These are phyloP conservation scores for Eupithecia vulgata DNA, from an alignment of 2,888 invertebrate species.

Conservation along the genomic window DNA sequence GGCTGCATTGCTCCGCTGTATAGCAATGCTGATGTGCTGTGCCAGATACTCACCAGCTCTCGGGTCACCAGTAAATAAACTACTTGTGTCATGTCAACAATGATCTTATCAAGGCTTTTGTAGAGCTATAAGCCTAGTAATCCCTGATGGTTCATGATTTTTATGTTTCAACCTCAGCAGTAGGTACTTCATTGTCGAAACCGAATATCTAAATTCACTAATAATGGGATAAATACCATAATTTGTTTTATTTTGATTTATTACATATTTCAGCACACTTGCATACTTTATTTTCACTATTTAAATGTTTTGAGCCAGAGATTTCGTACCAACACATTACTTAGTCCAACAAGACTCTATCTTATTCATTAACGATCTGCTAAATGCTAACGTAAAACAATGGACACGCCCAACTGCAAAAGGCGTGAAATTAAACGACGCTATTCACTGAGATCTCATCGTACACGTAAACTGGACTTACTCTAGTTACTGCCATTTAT, in stretches of 20 bases:
- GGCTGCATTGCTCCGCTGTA: too few species aligned
- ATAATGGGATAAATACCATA: not conserved
- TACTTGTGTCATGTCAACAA: not conserved
- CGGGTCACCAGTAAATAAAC: not conserved
- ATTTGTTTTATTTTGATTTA: not conserved
- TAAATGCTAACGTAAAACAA: constrained; percentile 32
- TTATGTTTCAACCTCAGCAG: not conserved
- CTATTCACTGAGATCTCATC: constrained; percentile 63
- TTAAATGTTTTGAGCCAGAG: not conserved
- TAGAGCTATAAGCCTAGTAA: not conserved
- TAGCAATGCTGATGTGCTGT: too few species aligned
- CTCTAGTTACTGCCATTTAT: constrained; percentile 55
- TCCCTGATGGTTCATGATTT: not conserved
- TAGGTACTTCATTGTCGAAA: not conserved
- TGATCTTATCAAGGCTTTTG: not conserved
- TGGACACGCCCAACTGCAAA: constrained; percentile 53
- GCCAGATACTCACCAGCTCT: too few species aligned
- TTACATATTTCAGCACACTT: not conserved
- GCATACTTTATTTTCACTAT: not conserved
- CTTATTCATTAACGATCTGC: constrained; percentile 3
- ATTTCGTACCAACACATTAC: not conserved
- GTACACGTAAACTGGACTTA: constrained; percentile 60
- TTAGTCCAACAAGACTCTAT: not conserved
- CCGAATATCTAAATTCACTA: not conserved
- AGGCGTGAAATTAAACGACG: constrained; percentile 75